A percentile compares a stretch with the other conserved stretches of the same genome.
Conservation (phyloP, 1,140 invertebrate genomes). For the Zaprionus nigranus region DNA sequence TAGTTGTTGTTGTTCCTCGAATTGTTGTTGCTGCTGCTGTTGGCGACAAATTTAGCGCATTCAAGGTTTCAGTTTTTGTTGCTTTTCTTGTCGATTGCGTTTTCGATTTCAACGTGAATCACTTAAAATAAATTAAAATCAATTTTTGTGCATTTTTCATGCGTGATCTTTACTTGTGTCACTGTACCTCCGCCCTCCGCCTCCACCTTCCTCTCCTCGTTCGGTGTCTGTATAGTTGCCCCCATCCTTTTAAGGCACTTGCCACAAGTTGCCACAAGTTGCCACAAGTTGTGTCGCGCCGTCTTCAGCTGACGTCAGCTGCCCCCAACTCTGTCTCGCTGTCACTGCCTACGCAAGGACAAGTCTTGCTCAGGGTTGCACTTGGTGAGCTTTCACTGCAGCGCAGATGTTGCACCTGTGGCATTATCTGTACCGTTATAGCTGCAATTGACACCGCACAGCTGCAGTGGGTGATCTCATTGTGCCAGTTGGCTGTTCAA, state of each 20-base stretch:
- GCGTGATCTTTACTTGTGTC: slow-evolving; percentile 31
- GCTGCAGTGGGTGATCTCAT: slow-evolving; percentile 51
- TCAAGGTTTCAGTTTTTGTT: slow-evolving; percentile 61
- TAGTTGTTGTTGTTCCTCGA: slow-evolving; percentile 10
- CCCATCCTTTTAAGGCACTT: slow-evolving; percentile 51
- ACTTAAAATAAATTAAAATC: slow-evolving; percentile 82
- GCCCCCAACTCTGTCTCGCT: not conserved
- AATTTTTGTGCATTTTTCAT: slow-evolving; percentile 63
- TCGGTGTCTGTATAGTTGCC: slow-evolving; percentile 14
- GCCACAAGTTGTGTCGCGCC: not conserved
- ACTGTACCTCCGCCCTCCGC: not conserved
- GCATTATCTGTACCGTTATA: slow-evolving; percentile 35
- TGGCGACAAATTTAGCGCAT: slow-evolving; percentile 66
- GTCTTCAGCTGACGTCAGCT: slow-evolving; percentile 48
- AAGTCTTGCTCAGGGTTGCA: slow-evolving; percentile 16
- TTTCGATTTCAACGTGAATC: slow-evolving; percentile 59
- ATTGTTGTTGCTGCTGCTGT: not conserved
- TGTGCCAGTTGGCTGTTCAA: slow-evolving; percentile 65
- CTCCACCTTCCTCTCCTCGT: not conserved
- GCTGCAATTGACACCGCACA: slow-evolving; percentile 12
- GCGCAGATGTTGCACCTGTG: slow-evolving; percentile 39
- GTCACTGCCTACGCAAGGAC: slow-evolving; percentile 45
- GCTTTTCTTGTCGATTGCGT: slow-evolving; percentile 46
- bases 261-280: not conserved
- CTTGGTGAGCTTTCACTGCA: slow-evolving; percentile 20